phyloP scores from a whole-genome alignment of 2,888 invertebrate species.

The Emmelina monodactyla region DNA sequence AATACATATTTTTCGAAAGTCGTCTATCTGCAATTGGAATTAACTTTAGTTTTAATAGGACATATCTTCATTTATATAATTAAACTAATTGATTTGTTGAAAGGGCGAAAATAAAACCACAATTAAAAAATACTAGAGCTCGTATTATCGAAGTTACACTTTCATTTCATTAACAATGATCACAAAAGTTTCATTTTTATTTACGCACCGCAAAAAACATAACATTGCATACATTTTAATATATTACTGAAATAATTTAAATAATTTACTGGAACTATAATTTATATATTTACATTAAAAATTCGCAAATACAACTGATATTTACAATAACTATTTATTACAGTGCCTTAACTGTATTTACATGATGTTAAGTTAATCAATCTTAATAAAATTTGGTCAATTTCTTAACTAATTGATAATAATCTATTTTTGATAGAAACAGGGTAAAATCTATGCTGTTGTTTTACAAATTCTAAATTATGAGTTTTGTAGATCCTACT shows the following conservation, averaged over 20 bases:
- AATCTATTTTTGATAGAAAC: neutral
- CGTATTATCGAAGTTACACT: slow-evolving; percentile 65
- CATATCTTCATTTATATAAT: too few relatives aligned
- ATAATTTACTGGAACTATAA: slow-evolving; percentile 49
- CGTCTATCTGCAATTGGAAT: too few relatives aligned
- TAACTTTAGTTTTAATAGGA: too few relatives aligned
- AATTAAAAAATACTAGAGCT: slow-evolving; percentile 61
- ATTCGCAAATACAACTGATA: slow-evolving; percentile 55
- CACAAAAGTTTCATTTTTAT: slow-evolving; percentile 55
- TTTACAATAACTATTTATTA: slow-evolving; percentile 41
- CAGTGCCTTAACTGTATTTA: slow-evolving; percentile 5
- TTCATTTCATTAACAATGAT: slow-evolving; percentile 62
- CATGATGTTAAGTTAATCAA: neutral
- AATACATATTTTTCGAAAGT: too few relatives aligned
- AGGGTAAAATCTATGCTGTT: slow-evolving; percentile 10
- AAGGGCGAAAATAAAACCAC: slow-evolving; percentile 26
- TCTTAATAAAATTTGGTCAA: slow-evolving; percentile 3
- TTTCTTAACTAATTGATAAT: neutral
- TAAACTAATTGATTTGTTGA: too few relatives aligned
- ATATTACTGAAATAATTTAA: slow-evolving; percentile 42
- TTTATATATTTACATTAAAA: slow-evolving; percentile 51
- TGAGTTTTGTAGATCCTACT: too few relatives aligned
- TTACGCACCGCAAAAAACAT: slow-evolving; percentile 59
- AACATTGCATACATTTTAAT: slow-evolving; percentile 40
- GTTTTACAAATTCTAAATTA: neutral